Evolutionary conservation across 2,797 vertebrate species (phyloP).

Genomic region (Zenarchopterus dispar): DNA sequence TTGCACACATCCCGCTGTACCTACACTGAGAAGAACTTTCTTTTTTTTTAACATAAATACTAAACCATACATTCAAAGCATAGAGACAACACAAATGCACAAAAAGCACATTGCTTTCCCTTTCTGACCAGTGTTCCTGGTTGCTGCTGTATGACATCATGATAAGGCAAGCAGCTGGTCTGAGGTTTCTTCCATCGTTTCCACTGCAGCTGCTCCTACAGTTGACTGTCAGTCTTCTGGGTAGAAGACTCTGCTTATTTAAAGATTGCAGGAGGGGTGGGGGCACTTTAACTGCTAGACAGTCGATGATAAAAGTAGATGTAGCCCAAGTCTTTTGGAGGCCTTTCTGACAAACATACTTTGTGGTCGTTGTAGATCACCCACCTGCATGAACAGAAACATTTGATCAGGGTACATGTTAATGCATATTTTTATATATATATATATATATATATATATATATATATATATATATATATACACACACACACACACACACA

Average conservation of each 20-base stretch:
- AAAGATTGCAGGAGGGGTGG: constrained; percentile 61
- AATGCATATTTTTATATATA: neutral
- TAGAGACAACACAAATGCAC: constrained; percentile 62
- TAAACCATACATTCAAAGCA: constrained; percentile 68
- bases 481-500: no score
- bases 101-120: constrained; percentile 69
- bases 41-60: constrained; percentile 45
- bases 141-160: constrained; percentile 64
- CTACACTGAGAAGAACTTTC: constrained; percentile 40
- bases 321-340: constrained; percentile 98
- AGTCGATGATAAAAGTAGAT: constrained; percentile 97
- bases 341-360: constrained; percentile 97
- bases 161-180: constrained; percentile 66
- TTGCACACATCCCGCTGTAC: constrained; percentile 77
- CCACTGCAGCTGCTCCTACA: constrained; percentile 56
- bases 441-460: no score
- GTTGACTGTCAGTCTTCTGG: constrained; percentile 69
- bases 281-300: constrained; percentile 86
- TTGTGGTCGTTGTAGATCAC: constrained; percentile 98
- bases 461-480: no score
- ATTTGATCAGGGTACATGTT: neutral
- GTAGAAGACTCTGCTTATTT: constrained; percentile 80
- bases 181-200: constrained; percentile 71
- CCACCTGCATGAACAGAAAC: constrained; percentile 85
- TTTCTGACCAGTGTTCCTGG: constrained; percentile 57